phyloP scores from a whole-genome alignment of 2,797 vertebrate species.

The Acanthurus tractus region DNA sequence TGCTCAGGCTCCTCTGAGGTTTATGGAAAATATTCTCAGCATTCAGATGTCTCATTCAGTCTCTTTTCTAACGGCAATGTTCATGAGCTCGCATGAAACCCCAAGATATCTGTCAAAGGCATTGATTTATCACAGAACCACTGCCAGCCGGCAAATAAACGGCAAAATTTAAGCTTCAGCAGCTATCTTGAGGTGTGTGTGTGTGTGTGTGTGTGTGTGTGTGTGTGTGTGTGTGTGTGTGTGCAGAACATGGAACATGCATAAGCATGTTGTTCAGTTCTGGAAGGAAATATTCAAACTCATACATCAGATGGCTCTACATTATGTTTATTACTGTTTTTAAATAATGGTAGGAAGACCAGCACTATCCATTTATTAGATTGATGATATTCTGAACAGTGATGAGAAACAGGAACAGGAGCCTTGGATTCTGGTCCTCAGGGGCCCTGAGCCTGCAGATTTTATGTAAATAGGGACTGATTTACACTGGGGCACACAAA shows the following conservation, averaged over 20 bases:
- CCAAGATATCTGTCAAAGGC: constrained; percentile 62
- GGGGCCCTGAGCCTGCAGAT: constrained; percentile 17
- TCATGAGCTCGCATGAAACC: constrained; percentile 69
- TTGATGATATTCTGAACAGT: constrained; percentile 46
- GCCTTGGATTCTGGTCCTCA: constrained; percentile 48
- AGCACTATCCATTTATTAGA: constrained; percentile 47
- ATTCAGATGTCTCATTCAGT: constrained; percentile 51
- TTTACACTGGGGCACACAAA: constrained; percentile 46
- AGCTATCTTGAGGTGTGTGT: constrained; percentile 41
- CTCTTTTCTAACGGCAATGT: constrained; percentile 45
- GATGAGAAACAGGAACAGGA: constrained; percentile 33
- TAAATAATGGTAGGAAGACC: constrained; percentile 44
- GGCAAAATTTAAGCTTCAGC: constrained; percentile 68
- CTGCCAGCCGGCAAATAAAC: constrained; percentile 64
- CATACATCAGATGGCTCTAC: constrained; percentile 65
- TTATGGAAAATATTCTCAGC: constrained; percentile 32
- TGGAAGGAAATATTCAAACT: constrained; percentile 65
- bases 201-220: constrained; percentile 2
- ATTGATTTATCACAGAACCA: constrained; percentile 72
- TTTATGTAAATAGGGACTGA: constrained; percentile 41
- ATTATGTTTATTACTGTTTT: constrained; percentile 66
- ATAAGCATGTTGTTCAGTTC: constrained; percentile 55
- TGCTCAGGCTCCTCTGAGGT: constrained; percentile 35
- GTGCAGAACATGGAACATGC: constrained; percentile 52
- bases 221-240: constrained; percentile 1